Evolutionary conservation across 2,113 vertebrate species (phyloP).

Genomic region (Amblyopsis rosae): DNA sequence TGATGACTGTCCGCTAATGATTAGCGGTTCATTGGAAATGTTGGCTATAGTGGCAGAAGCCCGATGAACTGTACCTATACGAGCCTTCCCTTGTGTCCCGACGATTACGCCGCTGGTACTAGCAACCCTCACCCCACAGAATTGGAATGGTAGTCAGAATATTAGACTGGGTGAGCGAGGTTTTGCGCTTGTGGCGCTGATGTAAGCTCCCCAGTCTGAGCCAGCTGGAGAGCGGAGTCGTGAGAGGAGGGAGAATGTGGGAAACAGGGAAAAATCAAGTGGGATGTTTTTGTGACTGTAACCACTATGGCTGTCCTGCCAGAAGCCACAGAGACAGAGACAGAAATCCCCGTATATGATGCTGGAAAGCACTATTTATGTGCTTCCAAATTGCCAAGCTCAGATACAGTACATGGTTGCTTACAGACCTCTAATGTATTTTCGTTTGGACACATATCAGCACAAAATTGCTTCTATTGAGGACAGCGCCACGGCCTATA

Average conservation of each 20-base stretch:
- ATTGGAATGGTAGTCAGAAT: conserved; percentile 21
- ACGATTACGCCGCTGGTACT: conserved; percentile 23
- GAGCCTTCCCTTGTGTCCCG: background rate
- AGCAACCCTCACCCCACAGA: conserved; percentile 10
- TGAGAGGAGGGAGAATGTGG: conserved; percentile 42
- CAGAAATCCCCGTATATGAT: conserved; percentile 4
- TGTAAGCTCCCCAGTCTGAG: conserved; percentile 43
- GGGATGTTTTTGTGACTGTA: conserved; percentile 51
- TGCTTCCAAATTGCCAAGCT: conserved; percentile 39
- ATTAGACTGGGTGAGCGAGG: conserved; percentile 37
- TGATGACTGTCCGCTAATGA: background rate
- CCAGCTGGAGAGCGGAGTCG: conserved; percentile 51
- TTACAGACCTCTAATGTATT: conserved; percentile 41
- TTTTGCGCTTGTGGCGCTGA: conserved; percentile 52
- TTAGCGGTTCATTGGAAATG: background rate
- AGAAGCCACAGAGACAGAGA: conserved; percentile 36
- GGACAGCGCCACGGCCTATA: conserved; percentile 34
- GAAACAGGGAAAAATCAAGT: conserved; percentile 31
- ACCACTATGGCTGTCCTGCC: conserved; percentile 35
- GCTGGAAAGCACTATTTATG: conserved; percentile 40
- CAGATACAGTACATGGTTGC: conserved; percentile 17
- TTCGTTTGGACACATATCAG: conserved; percentile 30
- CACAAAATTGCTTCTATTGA: conserved; percentile 10
- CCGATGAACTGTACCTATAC: background rate
- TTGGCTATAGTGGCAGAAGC: background rate